Conservation (phyloP, 1,140 invertebrate genomes). For the Teleopsis dalmanni region DNA sequence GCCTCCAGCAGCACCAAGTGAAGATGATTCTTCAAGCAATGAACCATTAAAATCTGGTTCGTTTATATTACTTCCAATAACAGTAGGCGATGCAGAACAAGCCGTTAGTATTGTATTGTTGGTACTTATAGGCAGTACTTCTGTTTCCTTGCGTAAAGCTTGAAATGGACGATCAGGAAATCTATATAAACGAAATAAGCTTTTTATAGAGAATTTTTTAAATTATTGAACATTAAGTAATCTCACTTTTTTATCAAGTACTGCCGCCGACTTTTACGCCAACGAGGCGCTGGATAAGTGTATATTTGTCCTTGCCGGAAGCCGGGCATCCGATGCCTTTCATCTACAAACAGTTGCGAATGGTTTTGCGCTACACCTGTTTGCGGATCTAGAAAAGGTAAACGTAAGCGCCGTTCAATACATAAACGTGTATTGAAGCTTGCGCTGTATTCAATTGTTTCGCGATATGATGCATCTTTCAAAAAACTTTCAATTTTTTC, state of each 20-base stretch:
- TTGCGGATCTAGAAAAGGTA: slow-evolving; percentile 93
- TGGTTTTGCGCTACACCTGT: slow-evolving; percentile 93
- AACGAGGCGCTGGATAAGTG: slow-evolving; percentile 66
- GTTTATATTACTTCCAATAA: slow-evolving; percentile 17
- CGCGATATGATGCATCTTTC: slow-evolving; percentile 81
- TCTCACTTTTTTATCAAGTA: slow-evolving; percentile 41
- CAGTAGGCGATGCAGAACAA: slow-evolving; percentile 24
- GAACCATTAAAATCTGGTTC: slow-evolving; percentile 40
- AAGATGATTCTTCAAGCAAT: slow-evolving; percentile 37
- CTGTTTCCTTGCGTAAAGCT: slow-evolving; percentile 39
- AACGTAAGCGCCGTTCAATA: slow-evolving; percentile 80
- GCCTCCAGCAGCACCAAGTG: slow-evolving; percentile 36
- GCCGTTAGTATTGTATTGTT: slow-evolving; percentile 17
- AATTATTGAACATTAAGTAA: not conserved
- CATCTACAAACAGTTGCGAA: slow-evolving; percentile 81
- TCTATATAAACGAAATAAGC: slow-evolving; percentile 12
- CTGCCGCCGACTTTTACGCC: slow-evolving; percentile 41
- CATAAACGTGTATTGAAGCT: slow-evolving; percentile 88
- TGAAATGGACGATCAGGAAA: slow-evolving; percentile 41
- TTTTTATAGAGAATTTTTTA: not conserved
- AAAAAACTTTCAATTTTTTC: slow-evolving; percentile 76
- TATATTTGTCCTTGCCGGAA: slow-evolving; percentile 84
- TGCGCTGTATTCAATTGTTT: slow-evolving; percentile 87
- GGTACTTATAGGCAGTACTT: slow-evolving; percentile 25
- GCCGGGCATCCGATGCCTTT: slow-evolving; percentile 83